A percentile compares a stretch with the other conserved stretches of the same genome.
phyloP scores from a whole-genome alignment of 2,888 invertebrate species.

The Therioaphis trifolii region DNA sequence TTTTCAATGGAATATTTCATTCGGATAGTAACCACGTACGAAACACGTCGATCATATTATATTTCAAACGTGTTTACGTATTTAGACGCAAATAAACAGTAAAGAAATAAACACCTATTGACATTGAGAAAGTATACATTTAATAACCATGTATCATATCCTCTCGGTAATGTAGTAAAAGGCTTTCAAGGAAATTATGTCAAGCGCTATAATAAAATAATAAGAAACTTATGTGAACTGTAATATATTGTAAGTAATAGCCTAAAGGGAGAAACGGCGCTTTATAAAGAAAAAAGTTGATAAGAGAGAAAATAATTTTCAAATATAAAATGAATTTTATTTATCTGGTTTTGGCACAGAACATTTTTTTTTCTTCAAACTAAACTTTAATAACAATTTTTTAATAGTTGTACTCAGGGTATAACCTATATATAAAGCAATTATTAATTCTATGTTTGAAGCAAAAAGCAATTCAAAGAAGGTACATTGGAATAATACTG shows the following conservation, averaged over 20 bases:
- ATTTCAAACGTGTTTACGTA: not conserved
- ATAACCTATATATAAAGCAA: constrained; percentile 27
- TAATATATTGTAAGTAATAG: constrained; percentile 17
- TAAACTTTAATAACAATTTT: constrained; percentile 45
- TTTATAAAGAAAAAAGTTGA: constrained; percentile 15
- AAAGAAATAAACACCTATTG: not conserved
- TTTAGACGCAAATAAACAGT: not conserved
- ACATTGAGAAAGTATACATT: not conserved
- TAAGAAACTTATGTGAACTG: constrained; percentile 7
- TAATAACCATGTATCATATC: not conserved
- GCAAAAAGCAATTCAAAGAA: constrained; percentile 4
- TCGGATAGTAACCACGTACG: too few relatives aligned
- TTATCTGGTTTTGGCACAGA: constrained; percentile 41
- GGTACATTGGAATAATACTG: not conserved
- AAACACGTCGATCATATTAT: not conserved
- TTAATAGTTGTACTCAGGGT: not conserved
- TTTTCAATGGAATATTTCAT: too few relatives aligned
- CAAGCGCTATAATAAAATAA: not conserved
- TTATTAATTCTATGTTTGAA: constrained; percentile 14
- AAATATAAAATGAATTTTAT: constrained; percentile 14
- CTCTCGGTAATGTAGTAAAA: not conserved
- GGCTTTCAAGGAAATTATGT: constrained; percentile 15
- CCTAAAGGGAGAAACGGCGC: not conserved
- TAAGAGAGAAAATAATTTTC: constrained; percentile 35
- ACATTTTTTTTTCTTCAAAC: constrained; percentile 28